A percentile compares a stretch with the other conserved stretches of the same genome.
These are phyloP conservation scores for Cistogaster globosa DNA, from an alignment of 2,888 invertebrate species.

Conservation along the genomic window DNA sequence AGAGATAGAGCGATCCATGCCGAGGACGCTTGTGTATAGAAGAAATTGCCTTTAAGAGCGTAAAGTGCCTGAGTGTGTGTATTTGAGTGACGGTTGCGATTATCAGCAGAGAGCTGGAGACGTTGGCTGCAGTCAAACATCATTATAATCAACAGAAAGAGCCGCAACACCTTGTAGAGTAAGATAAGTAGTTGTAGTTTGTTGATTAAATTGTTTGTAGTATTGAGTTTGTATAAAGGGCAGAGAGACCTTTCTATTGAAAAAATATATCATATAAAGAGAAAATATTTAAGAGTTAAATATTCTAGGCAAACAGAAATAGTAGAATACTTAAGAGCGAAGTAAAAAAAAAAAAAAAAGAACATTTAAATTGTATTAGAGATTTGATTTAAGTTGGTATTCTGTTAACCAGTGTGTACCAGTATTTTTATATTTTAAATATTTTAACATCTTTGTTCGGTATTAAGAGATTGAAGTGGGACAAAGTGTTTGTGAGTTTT, in stretches of 20 bases:
- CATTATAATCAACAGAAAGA: constrained; percentile 26
- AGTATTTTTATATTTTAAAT: constrained; percentile 1
- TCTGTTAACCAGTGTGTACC: too few species aligned
- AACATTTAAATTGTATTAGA: not conserved
- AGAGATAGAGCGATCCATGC: constrained; percentile 21
- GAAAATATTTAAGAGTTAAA: constrained; percentile 8
- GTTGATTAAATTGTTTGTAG: constrained; percentile 21
- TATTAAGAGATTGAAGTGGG: not conserved
- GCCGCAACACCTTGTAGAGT: constrained; percentile 4
- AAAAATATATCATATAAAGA: not conserved
- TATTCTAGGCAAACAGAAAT: not conserved
- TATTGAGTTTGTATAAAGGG: not conserved
- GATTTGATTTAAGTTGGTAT: constrained; percentile 11
- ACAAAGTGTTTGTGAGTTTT: not conserved
- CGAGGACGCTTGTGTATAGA: constrained; percentile 15
- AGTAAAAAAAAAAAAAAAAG: not conserved
- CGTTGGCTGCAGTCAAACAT: constrained; percentile 23
- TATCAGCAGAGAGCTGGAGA: constrained; percentile 21
- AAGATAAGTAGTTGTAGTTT: constrained; percentile 34
- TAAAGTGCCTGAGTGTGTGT: constrained; percentile 1
- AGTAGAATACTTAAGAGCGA: constrained; percentile 5
- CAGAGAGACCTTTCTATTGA: not conserved
- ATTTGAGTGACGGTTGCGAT: constrained; percentile 22
- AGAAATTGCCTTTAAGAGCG: constrained; percentile 18
- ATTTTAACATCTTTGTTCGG: constrained; percentile 8